Conservation (phyloP, 2,888 invertebrate genomes). For the Dastarcus helophoroides region DNA sequence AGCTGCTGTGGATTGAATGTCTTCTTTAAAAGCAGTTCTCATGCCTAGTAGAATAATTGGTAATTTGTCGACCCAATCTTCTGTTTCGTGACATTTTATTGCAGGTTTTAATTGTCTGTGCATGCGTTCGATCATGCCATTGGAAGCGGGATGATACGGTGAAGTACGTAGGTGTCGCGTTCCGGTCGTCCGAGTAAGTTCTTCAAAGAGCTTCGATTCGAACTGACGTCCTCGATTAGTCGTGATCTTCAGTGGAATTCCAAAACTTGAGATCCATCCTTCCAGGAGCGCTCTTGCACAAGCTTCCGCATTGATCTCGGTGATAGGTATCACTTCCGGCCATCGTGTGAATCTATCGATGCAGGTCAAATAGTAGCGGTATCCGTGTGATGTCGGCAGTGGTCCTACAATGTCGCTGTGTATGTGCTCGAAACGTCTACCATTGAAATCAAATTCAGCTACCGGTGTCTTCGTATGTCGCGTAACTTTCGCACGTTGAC, state of each 20-base stretch:
- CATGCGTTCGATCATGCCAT: slow-evolving; percentile 16
- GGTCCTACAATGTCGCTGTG: slow-evolving; percentile 24
- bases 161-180: too few species aligned
- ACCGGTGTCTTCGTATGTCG: too few species aligned
- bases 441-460: too few species aligned
- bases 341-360: slow-evolving; percentile 17
- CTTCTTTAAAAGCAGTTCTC: slow-evolving; percentile 18
- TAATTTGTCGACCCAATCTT: slow-evolving; percentile 16
- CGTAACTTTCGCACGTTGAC: slow-evolving; percentile 1
- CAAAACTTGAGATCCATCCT: too few species aligned
- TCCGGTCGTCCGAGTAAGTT: too few species aligned
- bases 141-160: slow-evolving; percentile 11
- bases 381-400: slow-evolving; percentile 15
- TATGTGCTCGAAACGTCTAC: slow-evolving; percentile 21
- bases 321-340: too few species aligned
- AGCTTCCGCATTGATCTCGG: too few species aligned
- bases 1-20: slow-evolving; percentile 11
- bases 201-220: too few species aligned
- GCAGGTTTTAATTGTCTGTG: slow-evolving; percentile 16
- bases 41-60: slow-evolving; percentile 20
- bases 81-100: slow-evolving; percentile 15
- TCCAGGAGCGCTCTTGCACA: too few species aligned
- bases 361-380: slow-evolving; percentile 15
- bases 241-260: too few species aligned
- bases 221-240: too few species aligned